Evolutionary conservation across 2,113 vertebrate species (phyloP).

Genomic region (Phainopepla nitens): DNA sequence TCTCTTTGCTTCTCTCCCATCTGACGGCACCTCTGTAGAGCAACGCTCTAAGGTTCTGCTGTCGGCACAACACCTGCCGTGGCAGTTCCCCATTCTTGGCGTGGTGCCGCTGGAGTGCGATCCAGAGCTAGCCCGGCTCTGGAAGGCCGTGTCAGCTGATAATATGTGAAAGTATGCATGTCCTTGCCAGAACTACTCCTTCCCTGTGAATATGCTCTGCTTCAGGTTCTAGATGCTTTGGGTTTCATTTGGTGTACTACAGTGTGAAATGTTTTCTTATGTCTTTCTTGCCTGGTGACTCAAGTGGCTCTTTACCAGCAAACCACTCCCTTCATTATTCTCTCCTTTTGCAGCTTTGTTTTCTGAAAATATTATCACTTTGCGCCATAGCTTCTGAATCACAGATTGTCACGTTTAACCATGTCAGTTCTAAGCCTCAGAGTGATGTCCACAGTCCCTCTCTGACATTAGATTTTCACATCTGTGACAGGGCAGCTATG

Average conservation of each 20-base stretch:
- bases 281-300: neutral
- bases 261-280: neutral
- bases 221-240: neutral
- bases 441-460: neutral
- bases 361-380: neutral
- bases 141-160: no score
- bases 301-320: neutral
- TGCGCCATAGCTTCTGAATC: neutral
- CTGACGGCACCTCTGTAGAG: no score
- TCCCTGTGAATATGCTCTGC: neutral
- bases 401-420: neutral
- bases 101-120: no score
- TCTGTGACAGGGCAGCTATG: neutral
- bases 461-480: neutral
- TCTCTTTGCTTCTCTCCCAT: no score
- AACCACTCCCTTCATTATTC: neutral
- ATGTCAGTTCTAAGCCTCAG: neutral
- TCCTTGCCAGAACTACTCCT: neutral
- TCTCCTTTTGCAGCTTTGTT: neutral
- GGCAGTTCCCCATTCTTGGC: no score
- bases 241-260: neutral
- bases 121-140: no score
- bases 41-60: no score
- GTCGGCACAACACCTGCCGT: no score
- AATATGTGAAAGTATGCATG: neutral